These are phyloP conservation scores for Danio kyathit DNA, from an alignment of 2,797 vertebrate species.

Conservation along the genomic window DNA sequence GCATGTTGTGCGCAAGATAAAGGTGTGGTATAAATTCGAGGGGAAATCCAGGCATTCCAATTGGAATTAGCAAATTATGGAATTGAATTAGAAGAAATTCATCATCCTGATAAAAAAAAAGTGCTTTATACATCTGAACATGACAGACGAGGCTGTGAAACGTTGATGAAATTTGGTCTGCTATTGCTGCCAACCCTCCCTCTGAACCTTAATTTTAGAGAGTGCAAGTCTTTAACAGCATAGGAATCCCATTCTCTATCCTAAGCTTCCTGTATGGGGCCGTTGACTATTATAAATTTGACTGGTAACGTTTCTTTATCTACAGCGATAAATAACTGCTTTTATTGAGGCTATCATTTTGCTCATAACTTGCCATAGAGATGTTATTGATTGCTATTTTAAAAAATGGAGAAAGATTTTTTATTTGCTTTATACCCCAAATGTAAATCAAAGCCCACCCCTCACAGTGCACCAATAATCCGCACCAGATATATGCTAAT, in stretches of 20 bases:
- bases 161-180: too few species aligned
- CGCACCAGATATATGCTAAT: conserved; percentile 79
- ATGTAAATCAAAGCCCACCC: conserved; percentile 79
- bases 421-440: conserved; percentile 75
- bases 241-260: background rate
- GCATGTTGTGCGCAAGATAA: too few species aligned
- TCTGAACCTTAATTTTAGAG: too few species aligned
- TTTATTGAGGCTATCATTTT: conserved; percentile 80
- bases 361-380: conserved; percentile 75
- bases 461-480: conserved; percentile 71
- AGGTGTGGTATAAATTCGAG: too few species aligned
- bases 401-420: conserved; percentile 73
- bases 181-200: too few species aligned
- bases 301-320: conserved; percentile 64
- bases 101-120: too few species aligned
- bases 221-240: conserved; percentile 4
- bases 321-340: conserved; percentile 75
- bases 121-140: too few species aligned
- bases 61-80: too few species aligned
- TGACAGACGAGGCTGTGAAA: too few species aligned
- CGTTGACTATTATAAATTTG: conserved; percentile 33
- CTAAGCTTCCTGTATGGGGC: conserved; percentile 10
- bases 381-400: conserved; percentile 80
- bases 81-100: too few species aligned
- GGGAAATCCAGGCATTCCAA: too few species aligned